Evolutionary conservation across 2,888 invertebrate species (phyloP).

Genomic region (Anoncus sp.): DNA sequence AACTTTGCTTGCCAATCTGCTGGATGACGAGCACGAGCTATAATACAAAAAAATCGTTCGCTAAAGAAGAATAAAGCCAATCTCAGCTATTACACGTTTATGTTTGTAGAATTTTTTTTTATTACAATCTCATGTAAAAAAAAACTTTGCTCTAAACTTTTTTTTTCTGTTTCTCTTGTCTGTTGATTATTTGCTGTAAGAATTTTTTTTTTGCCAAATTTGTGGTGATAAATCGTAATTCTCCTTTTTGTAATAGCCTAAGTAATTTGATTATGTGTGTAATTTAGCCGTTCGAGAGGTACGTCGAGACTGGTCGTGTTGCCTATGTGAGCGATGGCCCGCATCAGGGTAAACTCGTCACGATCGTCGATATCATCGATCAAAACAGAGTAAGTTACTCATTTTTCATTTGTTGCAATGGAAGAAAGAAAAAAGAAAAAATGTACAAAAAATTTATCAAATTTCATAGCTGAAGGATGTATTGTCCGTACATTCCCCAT

Average conservation of each 20-base stretch:
- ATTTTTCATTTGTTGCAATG: not conserved
- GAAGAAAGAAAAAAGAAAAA: not conserved
- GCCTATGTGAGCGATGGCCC: slow-evolving; percentile 97
- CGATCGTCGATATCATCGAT: slow-evolving; percentile 98
- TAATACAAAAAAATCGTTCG: too few relatives aligned
- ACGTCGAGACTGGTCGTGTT: slow-evolving; percentile 98
- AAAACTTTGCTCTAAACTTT: too few relatives aligned
- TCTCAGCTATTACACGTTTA: not conserved
- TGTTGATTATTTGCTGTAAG: too few relatives aligned
- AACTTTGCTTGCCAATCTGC: not conserved
- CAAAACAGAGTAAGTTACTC: slow-evolving; percentile 91
- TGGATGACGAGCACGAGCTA: not conserved
- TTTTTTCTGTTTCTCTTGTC: too few relatives aligned
- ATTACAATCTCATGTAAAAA: too few relatives aligned
- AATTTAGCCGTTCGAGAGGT: slow-evolving; percentile 93
- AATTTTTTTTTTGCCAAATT: too few relatives aligned
- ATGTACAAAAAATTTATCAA: not conserved
- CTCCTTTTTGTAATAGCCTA: not conserved
- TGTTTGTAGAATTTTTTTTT: not conserved
- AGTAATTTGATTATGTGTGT: slow-evolving; percentile 58
- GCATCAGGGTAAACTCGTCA: slow-evolving; percentile 95
- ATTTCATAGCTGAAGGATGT: too few relatives aligned
- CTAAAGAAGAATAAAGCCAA: not conserved
- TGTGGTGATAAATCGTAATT: not conserved
- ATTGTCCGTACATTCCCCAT: too few relatives aligned